Evolutionary conservation across 1,140 invertebrate genomes (phyloP).

Genomic region (Eciton burchellii): DNA sequence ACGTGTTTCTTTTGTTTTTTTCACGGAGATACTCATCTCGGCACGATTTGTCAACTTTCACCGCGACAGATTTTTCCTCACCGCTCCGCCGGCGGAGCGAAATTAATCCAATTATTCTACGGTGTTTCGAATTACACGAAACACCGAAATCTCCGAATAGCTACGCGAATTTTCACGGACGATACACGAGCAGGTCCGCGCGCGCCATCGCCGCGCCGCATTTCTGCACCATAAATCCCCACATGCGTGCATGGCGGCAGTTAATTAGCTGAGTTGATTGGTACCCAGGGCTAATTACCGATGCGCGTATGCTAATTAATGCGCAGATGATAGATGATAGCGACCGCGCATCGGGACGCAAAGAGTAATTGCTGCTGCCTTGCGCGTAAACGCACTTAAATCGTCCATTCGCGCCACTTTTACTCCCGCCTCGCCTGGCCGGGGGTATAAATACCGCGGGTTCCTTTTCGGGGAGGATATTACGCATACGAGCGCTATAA

Average conservation of each 20-base stretch:
- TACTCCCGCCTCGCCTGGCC: background rate
- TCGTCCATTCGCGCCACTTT: background rate
- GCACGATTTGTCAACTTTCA: too few relatives aligned
- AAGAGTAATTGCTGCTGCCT: slow-evolving; percentile 42
- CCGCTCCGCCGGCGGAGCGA: too few relatives aligned
- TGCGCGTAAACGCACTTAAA: slow-evolving; percentile 29
- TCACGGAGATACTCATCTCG: too few relatives aligned
- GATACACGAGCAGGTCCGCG: slow-evolving; percentile 5
- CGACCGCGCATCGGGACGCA: slow-evolving; percentile 8
- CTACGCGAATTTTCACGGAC: slow-evolving; percentile 42
- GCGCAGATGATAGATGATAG: slow-evolving; percentile 53
- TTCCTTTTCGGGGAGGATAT: background rate
- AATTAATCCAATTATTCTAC: too few relatives aligned
- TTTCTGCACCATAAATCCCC: slow-evolving; percentile 55
- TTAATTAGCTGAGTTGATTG: slow-evolving; percentile 61
- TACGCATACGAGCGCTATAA: background rate
- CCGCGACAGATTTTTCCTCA: too few relatives aligned
- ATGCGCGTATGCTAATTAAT: slow-evolving; percentile 61
- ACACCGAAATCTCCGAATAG: background rate
- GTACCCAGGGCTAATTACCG: slow-evolving; percentile 51
- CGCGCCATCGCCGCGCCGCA: slow-evolving; percentile 9
- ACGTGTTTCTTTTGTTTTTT: too few relatives aligned
- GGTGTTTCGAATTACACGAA: too few relatives aligned
- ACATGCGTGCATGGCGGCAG: slow-evolving; percentile 45
- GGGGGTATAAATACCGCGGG: too few relatives aligned